Conservation (phyloP, 2,113 vertebrate species). For the Phoxinus phoxinus region DNA sequence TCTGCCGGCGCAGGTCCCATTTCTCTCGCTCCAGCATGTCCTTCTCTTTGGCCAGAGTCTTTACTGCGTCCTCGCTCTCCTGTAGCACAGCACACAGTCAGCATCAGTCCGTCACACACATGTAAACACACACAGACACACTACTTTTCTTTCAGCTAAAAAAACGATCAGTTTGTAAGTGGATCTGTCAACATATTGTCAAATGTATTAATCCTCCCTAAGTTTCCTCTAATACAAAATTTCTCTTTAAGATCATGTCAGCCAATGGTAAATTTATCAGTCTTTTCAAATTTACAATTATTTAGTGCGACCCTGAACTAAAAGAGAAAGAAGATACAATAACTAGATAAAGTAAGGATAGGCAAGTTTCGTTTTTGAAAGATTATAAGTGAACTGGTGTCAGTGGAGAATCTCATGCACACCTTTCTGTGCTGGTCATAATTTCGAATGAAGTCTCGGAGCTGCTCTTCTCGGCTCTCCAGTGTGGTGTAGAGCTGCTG, state of each 20-base stretch:
- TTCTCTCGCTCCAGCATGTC: conserved; percentile 88
- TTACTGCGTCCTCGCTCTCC: conserved; percentile 88
- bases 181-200: background rate
- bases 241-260: background rate
- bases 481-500: conserved; percentile 88
- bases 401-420: background rate
- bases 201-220: background rate
- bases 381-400: background rate
- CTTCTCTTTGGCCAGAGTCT: conserved; percentile 85
- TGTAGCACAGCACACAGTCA: conserved; percentile 24
- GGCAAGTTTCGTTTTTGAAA: background rate
- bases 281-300: background rate
- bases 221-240: background rate
- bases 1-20: conserved; percentile 86
- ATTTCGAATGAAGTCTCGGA: conserved; percentile 87
- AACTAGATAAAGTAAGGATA: background rate
- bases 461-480: conserved; percentile 88
- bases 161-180: background rate
- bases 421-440: conserved; percentile 91
- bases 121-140: conserved; percentile 11
- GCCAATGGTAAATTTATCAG: background rate
- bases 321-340: background rate
- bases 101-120: background rate
- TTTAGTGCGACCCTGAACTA: background rate
- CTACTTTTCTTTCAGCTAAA: background rate